phyloP scores from a whole-genome alignment of 2,797 vertebrate species.

The Oceanodroma leucorhoa region DNA sequence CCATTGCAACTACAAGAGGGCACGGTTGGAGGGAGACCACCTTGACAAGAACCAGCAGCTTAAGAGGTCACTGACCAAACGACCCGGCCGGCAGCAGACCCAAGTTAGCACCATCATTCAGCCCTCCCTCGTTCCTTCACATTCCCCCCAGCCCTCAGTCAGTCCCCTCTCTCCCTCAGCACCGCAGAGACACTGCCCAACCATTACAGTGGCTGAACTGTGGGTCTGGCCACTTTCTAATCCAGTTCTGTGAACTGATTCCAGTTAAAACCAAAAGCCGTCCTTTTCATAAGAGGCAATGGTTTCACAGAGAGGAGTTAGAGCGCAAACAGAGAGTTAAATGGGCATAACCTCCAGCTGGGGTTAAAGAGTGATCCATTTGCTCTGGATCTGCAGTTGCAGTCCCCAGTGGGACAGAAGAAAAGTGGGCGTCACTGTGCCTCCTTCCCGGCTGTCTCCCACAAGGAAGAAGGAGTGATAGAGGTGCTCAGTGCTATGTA shows the following conservation, averaged over 20 bases:
- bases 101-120: not conserved
- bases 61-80: not conserved
- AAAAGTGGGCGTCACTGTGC: not conserved
- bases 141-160: rapidly evolving
- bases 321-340: not conserved
- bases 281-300: not conserved
- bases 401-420: not conserved
- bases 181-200: rapidly evolving
- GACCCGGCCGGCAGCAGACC: not conserved
- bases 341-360: not conserved
- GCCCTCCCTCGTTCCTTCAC: not conserved
- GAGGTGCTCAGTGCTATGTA: not conserved
- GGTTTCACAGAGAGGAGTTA: not conserved
- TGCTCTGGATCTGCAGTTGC: not conserved
- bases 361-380: not conserved
- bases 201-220: rapidly evolving
- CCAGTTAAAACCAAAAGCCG: not conserved
- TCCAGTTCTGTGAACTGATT: not conserved
- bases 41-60: not conserved
- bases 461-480: not conserved
- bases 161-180: too few relatives aligned
- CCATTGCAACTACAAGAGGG: not conserved
- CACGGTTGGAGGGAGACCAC: not conserved
- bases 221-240: not conserved
- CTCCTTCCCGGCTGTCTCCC: not conserved